Percentiles rank a stretch among this genome's conserved stretches.
phyloP scores from a whole-genome alignment of 2,797 vertebrate genomes.

The Sorex maritimensis region DNA sequence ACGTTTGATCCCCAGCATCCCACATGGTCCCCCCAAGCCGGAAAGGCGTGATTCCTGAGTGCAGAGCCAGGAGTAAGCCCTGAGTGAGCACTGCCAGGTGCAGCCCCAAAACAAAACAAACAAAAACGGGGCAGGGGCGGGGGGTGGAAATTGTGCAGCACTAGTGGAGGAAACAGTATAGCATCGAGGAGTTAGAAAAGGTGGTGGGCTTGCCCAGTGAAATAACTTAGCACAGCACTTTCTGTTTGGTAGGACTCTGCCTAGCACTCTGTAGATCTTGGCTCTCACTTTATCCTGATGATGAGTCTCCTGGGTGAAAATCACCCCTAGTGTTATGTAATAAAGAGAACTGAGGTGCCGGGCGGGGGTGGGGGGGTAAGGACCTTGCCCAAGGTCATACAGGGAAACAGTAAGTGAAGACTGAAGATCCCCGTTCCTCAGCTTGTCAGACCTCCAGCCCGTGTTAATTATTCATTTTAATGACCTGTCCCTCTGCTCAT shows the following conservation, averaged over 20 bases:
- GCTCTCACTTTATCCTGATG: background rate
- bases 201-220: too few relatives aligned
- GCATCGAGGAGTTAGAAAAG: background rate
- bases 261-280: background rate
- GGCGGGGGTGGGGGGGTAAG: background rate
- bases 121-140: background rate
- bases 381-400: background rate
- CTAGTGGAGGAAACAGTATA: too few relatives aligned
- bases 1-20: too few relatives aligned
- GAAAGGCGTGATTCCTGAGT: too few relatives aligned
- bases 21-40: too few relatives aligned
- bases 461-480: background rate
- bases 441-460: background rate
- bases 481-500: background rate
- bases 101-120: too few relatives aligned
- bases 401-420: background rate
- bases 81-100: too few relatives aligned
- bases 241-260: background rate
- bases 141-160: too few relatives aligned
- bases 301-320: background rate
- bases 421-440: background rate
- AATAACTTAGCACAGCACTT: background rate
- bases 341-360: background rate
- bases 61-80: too few relatives aligned
- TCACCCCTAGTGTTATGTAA: fast-evolving